phyloP scores from a whole-genome alignment of 1,140 invertebrate genomes.

The Chrysoperla carnea region DNA sequence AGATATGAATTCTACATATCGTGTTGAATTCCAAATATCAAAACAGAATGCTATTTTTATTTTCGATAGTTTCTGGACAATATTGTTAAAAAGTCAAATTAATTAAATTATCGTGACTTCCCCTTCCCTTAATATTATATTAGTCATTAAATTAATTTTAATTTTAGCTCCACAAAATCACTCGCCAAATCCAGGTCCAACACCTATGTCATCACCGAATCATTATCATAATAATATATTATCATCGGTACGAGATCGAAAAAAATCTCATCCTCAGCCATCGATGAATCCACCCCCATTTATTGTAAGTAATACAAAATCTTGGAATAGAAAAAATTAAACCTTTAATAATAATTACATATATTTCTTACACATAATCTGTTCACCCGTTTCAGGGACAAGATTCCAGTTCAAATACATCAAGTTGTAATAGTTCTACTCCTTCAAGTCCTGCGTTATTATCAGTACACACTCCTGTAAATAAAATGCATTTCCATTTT shows the following conservation, averaged over 20 bases:
- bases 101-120: too few species aligned
- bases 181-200: conserved; percentile 21
- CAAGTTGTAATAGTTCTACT: conserved; percentile 90
- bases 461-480: conserved; percentile 30
- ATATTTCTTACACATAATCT: background rate
- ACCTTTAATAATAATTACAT: background rate
- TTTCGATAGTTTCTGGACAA: too few species aligned
- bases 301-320: conserved; percentile 30
- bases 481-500: conserved; percentile 62
- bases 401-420: conserved; percentile 85
- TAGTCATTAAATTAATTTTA: too few species aligned
- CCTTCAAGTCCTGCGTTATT: conserved; percentile 82
- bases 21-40: too few species aligned
- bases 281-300: conserved; percentile 38
- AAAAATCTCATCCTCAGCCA: conserved; percentile 35
- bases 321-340: too few species aligned
- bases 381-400: conserved; percentile 28
- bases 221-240: conserved; percentile 17
- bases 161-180: conserved; percentile 17
- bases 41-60: too few species aligned
- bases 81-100: too few species aligned
- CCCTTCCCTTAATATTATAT: too few species aligned
- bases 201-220: conserved; percentile 19
- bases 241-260: conserved; percentile 21
- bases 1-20: too few species aligned